Evolutionary conservation across 1,140 invertebrate genomes (phyloP).

Genomic region (Lepeophtheirus salmonis): DNA sequence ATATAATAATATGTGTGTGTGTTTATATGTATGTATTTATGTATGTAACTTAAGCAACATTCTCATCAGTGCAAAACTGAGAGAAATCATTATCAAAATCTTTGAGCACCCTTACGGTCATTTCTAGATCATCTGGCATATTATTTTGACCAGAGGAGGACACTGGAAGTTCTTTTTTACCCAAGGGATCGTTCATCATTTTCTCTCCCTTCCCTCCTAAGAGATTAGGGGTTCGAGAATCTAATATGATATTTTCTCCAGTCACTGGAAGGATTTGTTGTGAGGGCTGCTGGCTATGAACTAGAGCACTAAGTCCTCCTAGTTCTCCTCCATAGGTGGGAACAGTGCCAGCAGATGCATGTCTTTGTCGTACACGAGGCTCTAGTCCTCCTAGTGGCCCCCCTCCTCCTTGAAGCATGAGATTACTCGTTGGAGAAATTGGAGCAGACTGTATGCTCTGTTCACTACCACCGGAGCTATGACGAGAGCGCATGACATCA

Average conservation of each 20-base stretch:
- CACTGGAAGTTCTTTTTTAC: neutral
- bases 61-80: neutral
- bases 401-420: neutral
- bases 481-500: conserved; percentile 2
- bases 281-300: no score
- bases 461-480: conserved; percentile 11
- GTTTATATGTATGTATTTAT: no score
- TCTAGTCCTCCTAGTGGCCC: no score
- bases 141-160: neutral
- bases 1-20: no score
- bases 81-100: conserved; percentile 12
- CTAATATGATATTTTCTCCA: neutral
- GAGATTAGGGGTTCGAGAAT: no score
- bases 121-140: conserved; percentile 6
- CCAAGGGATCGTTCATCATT: neutral
- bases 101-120: conserved; percentile 8
- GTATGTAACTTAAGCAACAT: no score
- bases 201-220: neutral
- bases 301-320: no score
- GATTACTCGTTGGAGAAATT: neutral
- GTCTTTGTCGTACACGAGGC: neutral
- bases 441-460: neutral
- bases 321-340: neutral
- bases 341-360: conserved; percentile 4
- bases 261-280: neutral